A percentile compares a stretch with the other conserved stretches of the same genome.
These are phyloP conservation scores for Odocoileus hemionus DNA, from an alignment of 2,113 vertebrate species.

Conservation along the genomic window DNA sequence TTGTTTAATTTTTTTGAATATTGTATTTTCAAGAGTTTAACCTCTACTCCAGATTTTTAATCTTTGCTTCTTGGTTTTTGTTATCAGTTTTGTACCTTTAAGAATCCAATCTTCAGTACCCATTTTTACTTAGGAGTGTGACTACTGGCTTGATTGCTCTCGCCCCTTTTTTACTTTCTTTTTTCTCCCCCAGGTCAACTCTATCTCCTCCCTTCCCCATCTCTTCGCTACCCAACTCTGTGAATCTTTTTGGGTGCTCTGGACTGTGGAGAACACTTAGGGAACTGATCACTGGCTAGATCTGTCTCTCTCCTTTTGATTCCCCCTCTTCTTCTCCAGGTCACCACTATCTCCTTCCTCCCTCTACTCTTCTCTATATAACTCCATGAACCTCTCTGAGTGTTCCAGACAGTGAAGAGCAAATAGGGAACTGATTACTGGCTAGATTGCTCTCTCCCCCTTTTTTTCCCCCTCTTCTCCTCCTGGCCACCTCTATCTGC, in stretches of 20 bases:
- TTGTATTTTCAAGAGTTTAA: neutral
- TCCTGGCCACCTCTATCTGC: no score
- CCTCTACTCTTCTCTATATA: neutral
- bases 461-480: no score
- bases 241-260: neutral
- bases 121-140: neutral
- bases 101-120: neutral
- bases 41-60: neutral
- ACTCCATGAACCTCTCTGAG: neutral
- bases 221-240: neutral
- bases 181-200: neutral
- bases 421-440: no score
- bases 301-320: no score
- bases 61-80: neutral
- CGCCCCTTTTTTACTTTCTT: neutral
- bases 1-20: neutral
- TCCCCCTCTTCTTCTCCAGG: neutral
- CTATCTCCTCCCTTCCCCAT: neutral
- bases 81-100: neutral
- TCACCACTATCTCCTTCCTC: neutral
- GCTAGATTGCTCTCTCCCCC: no score
- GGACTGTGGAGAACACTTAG: no score
- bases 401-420: no score
- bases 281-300: no score
- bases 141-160: neutral